These are phyloP conservation scores for Microtus ochrogaster DNA, from an alignment of 2,113 vertebrate species.

Conservation along the genomic window DNA sequence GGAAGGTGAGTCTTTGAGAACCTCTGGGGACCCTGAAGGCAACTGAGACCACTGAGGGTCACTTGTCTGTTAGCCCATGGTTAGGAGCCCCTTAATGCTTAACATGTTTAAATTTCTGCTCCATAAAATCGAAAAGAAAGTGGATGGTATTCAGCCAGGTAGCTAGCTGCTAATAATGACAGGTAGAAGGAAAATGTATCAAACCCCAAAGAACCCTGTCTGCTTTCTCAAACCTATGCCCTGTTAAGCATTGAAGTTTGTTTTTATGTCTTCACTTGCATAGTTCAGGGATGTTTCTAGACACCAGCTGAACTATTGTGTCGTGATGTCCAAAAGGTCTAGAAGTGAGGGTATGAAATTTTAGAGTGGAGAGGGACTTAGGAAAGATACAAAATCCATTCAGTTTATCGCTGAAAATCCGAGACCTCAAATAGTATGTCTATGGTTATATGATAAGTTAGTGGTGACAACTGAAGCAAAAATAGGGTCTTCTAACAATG, in stretches of 20 bases:
- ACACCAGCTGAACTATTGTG: slow-evolving; percentile 34
- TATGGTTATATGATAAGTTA: neutral
- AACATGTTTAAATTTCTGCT: neutral
- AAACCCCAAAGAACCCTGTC: neutral
- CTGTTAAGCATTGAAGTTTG: neutral
- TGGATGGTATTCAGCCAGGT: neutral
- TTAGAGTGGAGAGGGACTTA: slow-evolving; percentile 9
- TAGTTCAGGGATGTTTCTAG: slow-evolving; percentile 8
- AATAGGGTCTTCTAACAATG: neutral
- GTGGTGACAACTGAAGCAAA: neutral
- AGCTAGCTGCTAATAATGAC: neutral
- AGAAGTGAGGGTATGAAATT: slow-evolving; percentile 32
- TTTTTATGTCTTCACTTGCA: slow-evolving; percentile 4
- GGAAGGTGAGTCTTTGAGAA: slow-evolving; percentile 91
- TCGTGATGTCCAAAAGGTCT: neutral
- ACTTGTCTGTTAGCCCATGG: neutral
- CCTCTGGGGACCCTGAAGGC: neutral
- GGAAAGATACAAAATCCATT: neutral
- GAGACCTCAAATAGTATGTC: neutral
- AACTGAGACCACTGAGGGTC: neutral
- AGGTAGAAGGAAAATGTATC: neutral
- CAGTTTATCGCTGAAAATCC: neutral
- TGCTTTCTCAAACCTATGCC: neutral
- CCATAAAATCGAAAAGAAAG: neutral
- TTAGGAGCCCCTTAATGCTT: neutral